These are phyloP conservation scores for Drosophila fulvimacula DNA, from an alignment of 2,888 invertebrate genomes.

Conservation along the genomic window DNA sequence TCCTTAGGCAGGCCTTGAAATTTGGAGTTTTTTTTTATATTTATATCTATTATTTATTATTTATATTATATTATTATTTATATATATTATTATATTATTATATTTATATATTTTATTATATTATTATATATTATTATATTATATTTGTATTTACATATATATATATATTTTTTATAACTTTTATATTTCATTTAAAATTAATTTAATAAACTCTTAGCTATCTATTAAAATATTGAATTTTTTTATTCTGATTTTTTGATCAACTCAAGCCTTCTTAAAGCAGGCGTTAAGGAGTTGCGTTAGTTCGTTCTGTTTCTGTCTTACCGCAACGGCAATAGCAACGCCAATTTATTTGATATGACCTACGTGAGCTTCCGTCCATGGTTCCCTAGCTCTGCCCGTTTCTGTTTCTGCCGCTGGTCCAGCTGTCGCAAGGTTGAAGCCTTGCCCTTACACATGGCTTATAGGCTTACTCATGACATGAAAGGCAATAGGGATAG, in stretches of 20 bases:
- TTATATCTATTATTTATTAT: too few relatives aligned
- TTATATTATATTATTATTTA: too few relatives aligned
- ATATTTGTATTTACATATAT: too few relatives aligned
- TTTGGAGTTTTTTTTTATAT: too few relatives aligned
- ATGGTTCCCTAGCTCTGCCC: conserved; percentile 9
- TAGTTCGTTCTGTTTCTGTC: conserved; percentile 13
- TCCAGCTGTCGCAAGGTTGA: background rate
- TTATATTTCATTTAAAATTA: too few relatives aligned
- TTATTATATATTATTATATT: too few relatives aligned
- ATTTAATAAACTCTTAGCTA: too few relatives aligned
- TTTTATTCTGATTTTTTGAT: too few relatives aligned
- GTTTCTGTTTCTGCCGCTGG: background rate
- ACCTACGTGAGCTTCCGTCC: conserved; percentile 69
- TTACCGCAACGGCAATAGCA: conserved; percentile 60
- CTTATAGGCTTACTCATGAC: background rate
- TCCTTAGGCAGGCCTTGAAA: background rate
- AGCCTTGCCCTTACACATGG: background rate
- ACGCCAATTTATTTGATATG: conserved; percentile 78
- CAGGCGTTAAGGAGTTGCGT: conserved; percentile 2
- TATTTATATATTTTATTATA: too few relatives aligned
- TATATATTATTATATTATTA: too few relatives aligned
- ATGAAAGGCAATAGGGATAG: background rate
- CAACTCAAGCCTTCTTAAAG: background rate
- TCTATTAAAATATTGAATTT: too few relatives aligned
- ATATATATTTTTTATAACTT: too few relatives aligned